Base-by-base conservation (phyloP, 2,888 invertebrate species). In the Agriopis marginaria region DNA sequence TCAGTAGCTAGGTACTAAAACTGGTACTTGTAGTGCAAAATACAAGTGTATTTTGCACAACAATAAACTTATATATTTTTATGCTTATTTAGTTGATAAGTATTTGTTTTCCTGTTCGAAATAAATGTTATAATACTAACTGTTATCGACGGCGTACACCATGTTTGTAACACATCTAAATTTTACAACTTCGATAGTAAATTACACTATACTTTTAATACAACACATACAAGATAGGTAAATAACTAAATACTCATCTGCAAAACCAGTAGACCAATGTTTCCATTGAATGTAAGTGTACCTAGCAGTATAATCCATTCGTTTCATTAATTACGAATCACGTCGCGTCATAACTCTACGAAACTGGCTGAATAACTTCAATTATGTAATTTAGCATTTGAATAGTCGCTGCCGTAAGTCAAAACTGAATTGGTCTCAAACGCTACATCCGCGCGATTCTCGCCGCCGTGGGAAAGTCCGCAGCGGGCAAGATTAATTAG, bases 401-500 rank as follows among this genome's bases (percentile, higher is more conserved):
- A 58, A 66, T 63, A 58, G 65, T 69, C 62, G 62, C 54, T 39
- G 50, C 58, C 69, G 61, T 62, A 70, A 66, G 70, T 66, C 70
- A 70, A 42, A 53, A 44, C 59, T 66, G 66, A 63, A 86, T 84
- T 83, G 67, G 71, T 76, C 65, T 75, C 74, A 76, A 79, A 77
- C 76, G 77, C 72, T 72, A 75, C 77, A 74, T 78, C 77, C 78
- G 76, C 76, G 78, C 76, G 77, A 79, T 75, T 74, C 81, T 75
- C 79, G 44, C 39, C 78, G 77, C 77, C 88, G 88, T 89, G 89
- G 83, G 91, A 89, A 88, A 89, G 80, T 85, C 84, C 89, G 76
- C 89, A 89, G 79, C 88, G 86, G 90, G 86, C 85, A 86, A 90
- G 91, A 93, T 92, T 93, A 92, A 93, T 93, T 92, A 92, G 89